Percentiles rank a stretch among this genome's conserved stretches.
These are phyloP conservation scores for Phataginus tetradactyla DNA, from an alignment of 2,797 vertebrate genomes.

Conservation along the genomic window DNA sequence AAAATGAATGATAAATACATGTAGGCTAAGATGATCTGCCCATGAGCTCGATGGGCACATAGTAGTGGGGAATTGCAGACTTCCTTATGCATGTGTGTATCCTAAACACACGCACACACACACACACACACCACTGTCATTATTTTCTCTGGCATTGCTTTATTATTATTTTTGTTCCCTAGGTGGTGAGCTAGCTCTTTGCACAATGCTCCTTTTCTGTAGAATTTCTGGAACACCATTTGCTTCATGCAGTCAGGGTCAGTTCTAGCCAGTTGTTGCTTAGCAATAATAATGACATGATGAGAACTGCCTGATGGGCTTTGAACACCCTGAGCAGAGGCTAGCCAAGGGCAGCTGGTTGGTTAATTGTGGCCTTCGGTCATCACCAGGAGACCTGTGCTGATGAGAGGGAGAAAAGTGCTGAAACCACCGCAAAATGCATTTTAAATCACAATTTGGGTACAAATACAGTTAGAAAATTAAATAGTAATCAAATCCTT, in stretches of 20 bases:
- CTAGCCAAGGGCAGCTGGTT: slow-evolving; percentile 63
- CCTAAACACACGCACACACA: not conserved
- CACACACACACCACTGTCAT: not conserved
- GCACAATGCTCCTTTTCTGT: not conserved
- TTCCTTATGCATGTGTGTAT: not conserved
- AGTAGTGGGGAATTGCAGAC: not conserved
- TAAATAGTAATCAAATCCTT: not conserved
- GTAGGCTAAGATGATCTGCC: not conserved
- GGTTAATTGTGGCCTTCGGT: slow-evolving; percentile 68
- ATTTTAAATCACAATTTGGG: not conserved
- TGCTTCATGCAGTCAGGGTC: slow-evolving; percentile 56
- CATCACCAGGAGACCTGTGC: slow-evolving; percentile 35
- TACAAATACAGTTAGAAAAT: not conserved
- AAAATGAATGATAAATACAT: not conserved
- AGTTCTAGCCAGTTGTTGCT: slow-evolving; percentile 69
- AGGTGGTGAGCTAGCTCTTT: slow-evolving; percentile 2
- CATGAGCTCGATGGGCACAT: not conserved
- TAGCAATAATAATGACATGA: slow-evolving; percentile 72
- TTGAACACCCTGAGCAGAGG: slow-evolving; percentile 42
- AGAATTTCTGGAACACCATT: slow-evolving; percentile 61
- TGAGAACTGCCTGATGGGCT: slow-evolving; percentile 47
- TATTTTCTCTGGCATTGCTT: not conserved
- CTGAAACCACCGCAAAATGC: not conserved
- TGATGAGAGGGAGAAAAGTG: not conserved
- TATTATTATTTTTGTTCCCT: not conserved